These are phyloP conservation scores for Melanotaenia trifasciata DNA, from an alignment of 2,797 vertebrate species.

Conservation along the genomic window DNA sequence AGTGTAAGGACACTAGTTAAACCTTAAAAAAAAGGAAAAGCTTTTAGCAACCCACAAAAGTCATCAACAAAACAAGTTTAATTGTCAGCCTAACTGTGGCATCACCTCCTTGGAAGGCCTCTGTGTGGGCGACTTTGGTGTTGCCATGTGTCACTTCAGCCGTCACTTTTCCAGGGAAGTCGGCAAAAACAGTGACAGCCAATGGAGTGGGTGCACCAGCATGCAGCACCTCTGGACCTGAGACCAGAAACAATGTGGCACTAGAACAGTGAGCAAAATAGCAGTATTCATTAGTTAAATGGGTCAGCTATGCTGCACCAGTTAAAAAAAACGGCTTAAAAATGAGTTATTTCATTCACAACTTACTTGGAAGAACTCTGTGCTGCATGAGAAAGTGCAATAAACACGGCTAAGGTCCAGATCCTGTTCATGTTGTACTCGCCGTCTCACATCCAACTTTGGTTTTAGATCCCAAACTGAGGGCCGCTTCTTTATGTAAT, in stretches of 20 bases:
- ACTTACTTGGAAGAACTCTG: conserved; percentile 56
- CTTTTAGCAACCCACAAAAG: conserved; percentile 18
- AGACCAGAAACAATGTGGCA: conserved; percentile 62
- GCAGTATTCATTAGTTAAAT: background rate
- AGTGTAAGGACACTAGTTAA: conserved; percentile 65
- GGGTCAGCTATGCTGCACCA: background rate
- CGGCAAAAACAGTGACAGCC: conserved; percentile 55
- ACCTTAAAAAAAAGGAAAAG: conserved; percentile 44
- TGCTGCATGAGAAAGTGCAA: conserved; percentile 16
- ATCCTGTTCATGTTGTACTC: conserved; percentile 53
- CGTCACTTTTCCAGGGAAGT: conserved; percentile 50
- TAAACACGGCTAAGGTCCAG: conserved; percentile 49
- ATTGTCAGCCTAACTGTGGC: background rate
- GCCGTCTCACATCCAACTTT: background rate
- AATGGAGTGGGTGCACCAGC: conserved; percentile 56
- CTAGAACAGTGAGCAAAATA: background rate
- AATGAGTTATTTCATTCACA: background rate
- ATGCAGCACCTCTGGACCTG: conserved; percentile 61
- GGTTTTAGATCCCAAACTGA: conserved; percentile 11
- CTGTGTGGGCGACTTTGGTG: conserved; percentile 24
- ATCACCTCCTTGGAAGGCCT: conserved; percentile 70
- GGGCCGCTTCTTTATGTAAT: background rate
- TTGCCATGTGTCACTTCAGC: conserved; percentile 49
- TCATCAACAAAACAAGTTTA: background rate
- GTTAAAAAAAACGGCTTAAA: background rate